Evolutionary conservation across 2,888 invertebrate genomes (phyloP).

Genomic region (Tenthredo distinguenda): DNA sequence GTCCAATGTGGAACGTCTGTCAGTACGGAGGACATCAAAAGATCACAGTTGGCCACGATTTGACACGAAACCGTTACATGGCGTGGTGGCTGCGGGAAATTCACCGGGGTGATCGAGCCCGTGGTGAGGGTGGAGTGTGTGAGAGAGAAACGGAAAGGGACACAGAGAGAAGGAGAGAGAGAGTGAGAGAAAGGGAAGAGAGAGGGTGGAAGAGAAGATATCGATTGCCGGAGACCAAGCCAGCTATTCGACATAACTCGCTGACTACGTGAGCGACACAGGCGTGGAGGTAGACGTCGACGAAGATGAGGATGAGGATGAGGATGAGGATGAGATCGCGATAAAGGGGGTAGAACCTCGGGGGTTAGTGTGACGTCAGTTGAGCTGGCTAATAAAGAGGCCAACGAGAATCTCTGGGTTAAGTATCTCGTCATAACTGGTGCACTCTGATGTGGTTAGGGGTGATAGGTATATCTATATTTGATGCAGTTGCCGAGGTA

Average conservation of each 20-base stretch:
- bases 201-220: conserved; percentile 10
- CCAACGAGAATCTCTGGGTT: conserved; percentile 17
- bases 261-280: conserved; percentile 40
- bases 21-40: neutral
- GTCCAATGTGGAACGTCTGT: neutral
- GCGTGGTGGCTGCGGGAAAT: conserved; percentile 40
- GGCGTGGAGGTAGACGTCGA: conserved; percentile 24
- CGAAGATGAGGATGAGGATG: conserved; percentile 35
- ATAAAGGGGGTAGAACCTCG: conserved; percentile 19
- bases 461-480: neutral
- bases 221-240: conserved; percentile 41
- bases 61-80: conserved; percentile 10
- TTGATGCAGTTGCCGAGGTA: neutral
- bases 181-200: neutral
- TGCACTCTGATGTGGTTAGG: neutral
- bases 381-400: conserved; percentile 19
- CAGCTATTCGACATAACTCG: conserved; percentile 44
- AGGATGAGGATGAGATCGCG: conserved; percentile 28
- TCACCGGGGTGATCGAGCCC: neutral
- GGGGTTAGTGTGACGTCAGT: conserved; percentile 8
- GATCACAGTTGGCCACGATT: conserved; percentile 28
- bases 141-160: neutral
- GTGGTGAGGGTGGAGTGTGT: conserved; percentile 10
- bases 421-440: conserved; percentile 21
- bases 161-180: neutral